phyloP scores from a whole-genome alignment of 2,113 vertebrate genomes.

The Triplophysa siluroides region DNA sequence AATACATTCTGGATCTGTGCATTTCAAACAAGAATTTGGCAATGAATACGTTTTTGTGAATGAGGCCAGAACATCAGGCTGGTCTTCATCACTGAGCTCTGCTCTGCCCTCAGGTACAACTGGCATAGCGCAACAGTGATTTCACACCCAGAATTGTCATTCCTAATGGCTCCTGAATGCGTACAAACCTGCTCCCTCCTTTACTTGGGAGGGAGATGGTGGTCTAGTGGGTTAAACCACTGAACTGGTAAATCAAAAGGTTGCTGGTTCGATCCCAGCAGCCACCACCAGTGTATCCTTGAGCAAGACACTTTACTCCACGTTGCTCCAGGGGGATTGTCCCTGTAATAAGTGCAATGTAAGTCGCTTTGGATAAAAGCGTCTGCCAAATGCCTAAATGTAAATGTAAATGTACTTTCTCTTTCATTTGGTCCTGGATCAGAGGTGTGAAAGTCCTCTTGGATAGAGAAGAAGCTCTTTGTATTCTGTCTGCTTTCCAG shows the following conservation, averaged over 20 bases:
- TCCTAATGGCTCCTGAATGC: constrained; percentile 63
- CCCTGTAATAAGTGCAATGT: no score
- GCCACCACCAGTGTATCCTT: no score
- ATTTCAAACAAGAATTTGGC: constrained; percentile 44
- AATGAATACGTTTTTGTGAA: constrained; percentile 66
- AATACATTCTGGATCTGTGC: neutral
- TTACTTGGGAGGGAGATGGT: no score
- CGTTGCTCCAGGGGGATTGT: no score
- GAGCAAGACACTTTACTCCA: no score
- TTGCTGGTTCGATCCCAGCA: no score
- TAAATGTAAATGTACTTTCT: no score
- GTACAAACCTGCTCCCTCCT: constrained; percentile 61
- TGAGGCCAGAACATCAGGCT: constrained; percentile 69
- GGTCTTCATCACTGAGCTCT: constrained; percentile 51
- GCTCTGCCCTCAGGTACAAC: constrained; percentile 66
- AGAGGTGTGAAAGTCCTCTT: constrained; percentile 25
- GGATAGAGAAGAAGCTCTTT: constrained; percentile 21
- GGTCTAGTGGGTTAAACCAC: no score
- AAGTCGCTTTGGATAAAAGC: no score
- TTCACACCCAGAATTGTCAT: constrained; percentile 52
- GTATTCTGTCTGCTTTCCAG: constrained; percentile 22
- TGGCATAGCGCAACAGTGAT: constrained; percentile 52
- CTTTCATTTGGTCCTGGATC: constrained; percentile 39
- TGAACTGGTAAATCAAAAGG: no score
- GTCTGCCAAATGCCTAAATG: no score